phyloP scores from a whole-genome alignment of 2,113 vertebrate species.

The Paradoxurus hermaphroditus region DNA sequence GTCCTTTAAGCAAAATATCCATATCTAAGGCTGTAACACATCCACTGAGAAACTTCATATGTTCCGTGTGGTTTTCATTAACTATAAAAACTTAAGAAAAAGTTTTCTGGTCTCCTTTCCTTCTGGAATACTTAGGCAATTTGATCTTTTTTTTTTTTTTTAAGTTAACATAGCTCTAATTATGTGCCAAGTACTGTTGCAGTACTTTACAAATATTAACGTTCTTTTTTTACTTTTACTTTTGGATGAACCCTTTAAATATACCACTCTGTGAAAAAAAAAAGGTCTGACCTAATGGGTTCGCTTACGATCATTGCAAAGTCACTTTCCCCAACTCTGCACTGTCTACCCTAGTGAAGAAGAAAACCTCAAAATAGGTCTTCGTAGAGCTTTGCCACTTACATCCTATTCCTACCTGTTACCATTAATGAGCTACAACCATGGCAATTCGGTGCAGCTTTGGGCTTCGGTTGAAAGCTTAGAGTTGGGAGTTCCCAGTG shows the following conservation, averaged over 20 bases:
- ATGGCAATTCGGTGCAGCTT: rapidly evolving
- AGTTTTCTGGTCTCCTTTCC: neutral
- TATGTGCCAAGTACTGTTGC: neutral
- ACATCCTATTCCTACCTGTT: neutral
- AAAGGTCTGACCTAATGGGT: neutral
- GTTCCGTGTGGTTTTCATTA: neutral
- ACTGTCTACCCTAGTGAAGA: neutral
- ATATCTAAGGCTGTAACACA: neutral
- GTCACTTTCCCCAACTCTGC: neutral
- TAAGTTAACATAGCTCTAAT: neutral
- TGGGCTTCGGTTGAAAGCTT: neutral
- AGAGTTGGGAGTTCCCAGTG: neutral
- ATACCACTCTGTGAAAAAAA: neutral
- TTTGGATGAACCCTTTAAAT: conserved; percentile 8
- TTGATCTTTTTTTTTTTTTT: neutral
- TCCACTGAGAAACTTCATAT: neutral
- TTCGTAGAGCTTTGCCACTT: neutral
- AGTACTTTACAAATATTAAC: neutral
- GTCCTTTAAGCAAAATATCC: neutral
- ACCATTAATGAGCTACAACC: neutral
- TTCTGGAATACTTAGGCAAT: neutral
- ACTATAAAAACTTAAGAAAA: neutral
- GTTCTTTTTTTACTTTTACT: conserved; percentile 3
- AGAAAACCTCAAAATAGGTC: neutral
- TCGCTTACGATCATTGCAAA: neutral